Conservation (phyloP, 2,113 vertebrate genomes). For the Prinia subflava region DNA sequence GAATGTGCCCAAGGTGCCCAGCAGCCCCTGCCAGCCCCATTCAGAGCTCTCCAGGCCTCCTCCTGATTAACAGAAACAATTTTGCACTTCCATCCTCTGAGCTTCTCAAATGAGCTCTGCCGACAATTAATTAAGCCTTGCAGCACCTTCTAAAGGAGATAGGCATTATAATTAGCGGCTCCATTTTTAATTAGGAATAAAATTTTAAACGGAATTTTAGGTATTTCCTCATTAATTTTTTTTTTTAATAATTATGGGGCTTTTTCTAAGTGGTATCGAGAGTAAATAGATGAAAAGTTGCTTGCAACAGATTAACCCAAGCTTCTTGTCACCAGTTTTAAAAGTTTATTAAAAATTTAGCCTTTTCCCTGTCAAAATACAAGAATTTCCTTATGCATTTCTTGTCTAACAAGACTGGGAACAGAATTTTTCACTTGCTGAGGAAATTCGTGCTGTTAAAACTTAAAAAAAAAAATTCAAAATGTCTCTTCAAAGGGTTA, state of each 20-base stretch:
- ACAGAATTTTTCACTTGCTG: not conserved
- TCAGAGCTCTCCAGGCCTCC: not conserved
- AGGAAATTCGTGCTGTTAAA: not conserved
- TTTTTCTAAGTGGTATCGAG: not conserved
- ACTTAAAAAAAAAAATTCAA: not conserved
- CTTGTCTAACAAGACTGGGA: not conserved
- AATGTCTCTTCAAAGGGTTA: not conserved
- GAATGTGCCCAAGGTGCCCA: not conserved
- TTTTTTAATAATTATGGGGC: not conserved
- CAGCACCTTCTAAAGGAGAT: slow-evolving; percentile 40
- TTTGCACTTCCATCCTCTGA: not conserved
- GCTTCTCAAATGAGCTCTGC: slow-evolving; percentile 29
- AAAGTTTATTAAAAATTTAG: not conserved
- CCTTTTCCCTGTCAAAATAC: not conserved
- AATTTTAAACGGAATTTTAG: slow-evolving; percentile 26
- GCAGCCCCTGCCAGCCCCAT: not conserved
- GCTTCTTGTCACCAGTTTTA: not conserved
- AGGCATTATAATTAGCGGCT: slow-evolving; percentile 32
- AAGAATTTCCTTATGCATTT: not conserved
- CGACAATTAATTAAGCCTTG: slow-evolving; percentile 41
- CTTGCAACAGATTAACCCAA: not conserved
- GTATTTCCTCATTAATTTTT: slow-evolving; percentile 9
- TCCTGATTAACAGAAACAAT: not conserved
- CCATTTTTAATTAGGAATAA: slow-evolving; percentile 48
- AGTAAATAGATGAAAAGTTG: not conserved